A percentile compares a stretch with the other conserved stretches of the same genome.
These are phyloP conservation scores for Calameuta pallipes DNA, from an alignment of 2,888 invertebrate genomes.

Conservation along the genomic window DNA sequence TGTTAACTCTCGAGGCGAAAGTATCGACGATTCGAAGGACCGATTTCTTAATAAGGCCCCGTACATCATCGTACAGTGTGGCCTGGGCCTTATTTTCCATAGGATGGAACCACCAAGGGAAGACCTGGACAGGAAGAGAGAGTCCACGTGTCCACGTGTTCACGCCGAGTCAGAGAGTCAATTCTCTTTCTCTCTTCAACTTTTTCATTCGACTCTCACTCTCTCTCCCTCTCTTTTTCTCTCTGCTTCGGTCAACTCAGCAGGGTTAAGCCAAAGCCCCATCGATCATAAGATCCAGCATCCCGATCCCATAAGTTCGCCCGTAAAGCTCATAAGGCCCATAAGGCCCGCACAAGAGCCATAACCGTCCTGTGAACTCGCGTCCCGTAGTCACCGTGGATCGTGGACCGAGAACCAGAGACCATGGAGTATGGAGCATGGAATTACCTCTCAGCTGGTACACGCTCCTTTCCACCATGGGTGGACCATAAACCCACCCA, in stretches of 20 bases:
- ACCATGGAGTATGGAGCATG: background rate
- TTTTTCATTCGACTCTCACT: no score
- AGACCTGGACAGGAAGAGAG: no score
- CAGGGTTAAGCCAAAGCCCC: slow-evolving; percentile 53
- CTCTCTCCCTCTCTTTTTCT: no score
- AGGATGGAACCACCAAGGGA: no score
- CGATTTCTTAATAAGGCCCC: no score
- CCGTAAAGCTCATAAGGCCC: slow-evolving; percentile 46
- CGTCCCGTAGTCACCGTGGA: background rate
- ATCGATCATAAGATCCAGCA: slow-evolving; percentile 53
- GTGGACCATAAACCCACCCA: no score
- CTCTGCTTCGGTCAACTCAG: slow-evolving; percentile 28
- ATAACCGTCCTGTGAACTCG: slow-evolving; percentile 7
- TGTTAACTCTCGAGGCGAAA: no score
- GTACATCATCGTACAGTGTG: no score
- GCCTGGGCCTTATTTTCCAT: no score
- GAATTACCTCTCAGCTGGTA: slow-evolving; percentile 5
- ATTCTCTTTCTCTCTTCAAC: background rate
- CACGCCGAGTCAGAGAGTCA: slow-evolving; percentile 6
- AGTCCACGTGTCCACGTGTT: no score
- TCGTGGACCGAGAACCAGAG: background rate
- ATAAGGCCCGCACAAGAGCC: slow-evolving; percentile 17
- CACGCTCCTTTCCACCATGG: no score
- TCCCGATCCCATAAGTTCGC: slow-evolving; percentile 39
- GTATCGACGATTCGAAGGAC: no score